Percentiles rank a stretch among this genome's conserved stretches.
Evolutionary conservation across 2,888 invertebrate species (phyloP).

Genomic region (Cheilosia vernalis): DNA sequence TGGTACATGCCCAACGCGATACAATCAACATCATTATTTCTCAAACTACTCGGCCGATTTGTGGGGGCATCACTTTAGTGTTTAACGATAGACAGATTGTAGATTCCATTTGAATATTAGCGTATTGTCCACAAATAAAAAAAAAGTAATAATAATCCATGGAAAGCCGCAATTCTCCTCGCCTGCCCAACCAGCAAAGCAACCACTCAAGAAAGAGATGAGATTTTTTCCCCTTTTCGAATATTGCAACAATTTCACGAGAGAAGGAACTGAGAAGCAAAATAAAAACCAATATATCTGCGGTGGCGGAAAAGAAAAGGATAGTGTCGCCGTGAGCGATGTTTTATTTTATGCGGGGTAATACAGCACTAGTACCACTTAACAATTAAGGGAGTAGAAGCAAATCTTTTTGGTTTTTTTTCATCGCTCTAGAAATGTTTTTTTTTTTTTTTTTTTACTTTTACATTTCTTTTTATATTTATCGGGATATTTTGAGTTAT

Average conservation of each 20-base stretch:
- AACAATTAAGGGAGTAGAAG: slow-evolving; percentile 64
- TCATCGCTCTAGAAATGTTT: slow-evolving; percentile 18
- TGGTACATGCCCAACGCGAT: slow-evolving; percentile 39
- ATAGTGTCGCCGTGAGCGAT: slow-evolving; percentile 38
- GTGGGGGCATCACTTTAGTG: too few relatives aligned
- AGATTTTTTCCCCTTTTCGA: slow-evolving; percentile 27
- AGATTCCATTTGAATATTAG: slow-evolving; percentile 47
- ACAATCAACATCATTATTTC: background rate
- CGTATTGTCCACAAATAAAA: slow-evolving; percentile 27
- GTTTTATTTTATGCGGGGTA: slow-evolving; percentile 63
- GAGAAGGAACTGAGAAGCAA: slow-evolving; percentile 64
- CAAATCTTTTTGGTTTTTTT: slow-evolving; percentile 54
- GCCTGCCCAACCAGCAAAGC: slow-evolving; percentile 17
- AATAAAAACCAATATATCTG: slow-evolving; percentile 63
- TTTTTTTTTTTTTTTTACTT: slow-evolving; percentile 21
- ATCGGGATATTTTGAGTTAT: slow-evolving; percentile 49
- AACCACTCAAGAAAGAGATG: slow-evolving; percentile 30
- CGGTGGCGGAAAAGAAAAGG: slow-evolving; percentile 50
- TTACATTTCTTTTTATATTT: slow-evolving; percentile 19
- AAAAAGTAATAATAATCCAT: slow-evolving; percentile 41
- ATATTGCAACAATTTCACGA: slow-evolving; percentile 63
- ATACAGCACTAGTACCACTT: slow-evolving; percentile 50
- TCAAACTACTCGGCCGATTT: too few relatives aligned
- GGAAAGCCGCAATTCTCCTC: slow-evolving; percentile 60
- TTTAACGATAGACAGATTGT: background rate